Percentiles rank a stretch among this genome's conserved stretches.
These are phyloP conservation scores for Alloplasta piceator DNA, from an alignment of 2,888 invertebrate species.

Conservation along the genomic window DNA sequence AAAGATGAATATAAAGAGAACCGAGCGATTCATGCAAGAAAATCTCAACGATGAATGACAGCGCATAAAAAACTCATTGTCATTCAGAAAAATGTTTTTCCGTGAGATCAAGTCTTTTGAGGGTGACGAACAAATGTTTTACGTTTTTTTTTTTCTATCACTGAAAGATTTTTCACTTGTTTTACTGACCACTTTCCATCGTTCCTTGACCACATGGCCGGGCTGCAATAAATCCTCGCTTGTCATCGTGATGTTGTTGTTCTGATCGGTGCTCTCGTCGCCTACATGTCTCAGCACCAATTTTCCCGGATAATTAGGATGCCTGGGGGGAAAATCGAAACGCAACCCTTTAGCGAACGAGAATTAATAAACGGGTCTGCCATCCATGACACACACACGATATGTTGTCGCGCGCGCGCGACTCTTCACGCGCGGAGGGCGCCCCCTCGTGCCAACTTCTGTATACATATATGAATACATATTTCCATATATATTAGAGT, in stretches of 20 bases:
- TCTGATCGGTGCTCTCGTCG: slow-evolving; percentile 85
- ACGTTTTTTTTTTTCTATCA: slow-evolving; percentile 8
- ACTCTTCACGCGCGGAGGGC: slow-evolving; percentile 15
- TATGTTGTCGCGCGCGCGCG: slow-evolving; percentile 39
- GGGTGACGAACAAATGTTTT: not conserved
- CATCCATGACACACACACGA: slow-evolving; percentile 64
- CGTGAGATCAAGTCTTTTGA: not conserved
- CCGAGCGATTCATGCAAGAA: not conserved
- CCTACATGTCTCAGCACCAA: slow-evolving; percentile 81
- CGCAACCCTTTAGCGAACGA: slow-evolving; percentile 52
- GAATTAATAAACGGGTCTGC: slow-evolving; percentile 50
- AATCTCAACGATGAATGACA: not conserved
- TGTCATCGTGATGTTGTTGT: slow-evolving; percentile 93
- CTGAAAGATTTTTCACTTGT: slow-evolving; percentile 4
- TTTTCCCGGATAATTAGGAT: slow-evolving; percentile 78
- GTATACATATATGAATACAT: too few relatives aligned
- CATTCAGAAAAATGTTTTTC: too few relatives aligned
- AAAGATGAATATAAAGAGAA: not conserved
- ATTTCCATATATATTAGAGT: too few relatives aligned
- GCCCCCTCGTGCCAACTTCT: slow-evolving; percentile 12
- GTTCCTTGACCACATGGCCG: slow-evolving; percentile 98
- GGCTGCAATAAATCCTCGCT: slow-evolving; percentile 97
- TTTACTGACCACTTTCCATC: slow-evolving; percentile 96
- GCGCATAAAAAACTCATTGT: too few relatives aligned
- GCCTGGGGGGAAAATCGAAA: slow-evolving; percentile 73